These are phyloP conservation scores for Beris morrisii DNA, from an alignment of 2,888 invertebrate genomes.

Conservation along the genomic window DNA sequence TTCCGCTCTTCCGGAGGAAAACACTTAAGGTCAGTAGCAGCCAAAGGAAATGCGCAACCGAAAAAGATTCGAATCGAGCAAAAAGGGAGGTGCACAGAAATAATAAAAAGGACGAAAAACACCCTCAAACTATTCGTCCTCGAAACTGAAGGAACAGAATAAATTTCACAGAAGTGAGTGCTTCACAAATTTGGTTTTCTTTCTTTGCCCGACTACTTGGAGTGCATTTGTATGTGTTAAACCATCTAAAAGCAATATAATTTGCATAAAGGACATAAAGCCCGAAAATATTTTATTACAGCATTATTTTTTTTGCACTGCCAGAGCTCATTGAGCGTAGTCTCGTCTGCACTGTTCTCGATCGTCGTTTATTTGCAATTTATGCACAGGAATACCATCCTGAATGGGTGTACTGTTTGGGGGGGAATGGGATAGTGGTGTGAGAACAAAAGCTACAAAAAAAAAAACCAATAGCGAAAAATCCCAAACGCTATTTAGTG, in stretches of 20 bases:
- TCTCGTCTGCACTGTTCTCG: slow-evolving; percentile 20
- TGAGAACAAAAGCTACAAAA: too few species aligned
- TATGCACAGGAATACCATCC: slow-evolving; percentile 19
- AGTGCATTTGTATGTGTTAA: slow-evolving; percentile 35
- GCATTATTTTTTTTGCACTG: slow-evolving; percentile 16
- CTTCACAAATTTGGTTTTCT: slow-evolving; percentile 16
- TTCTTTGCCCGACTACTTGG: slow-evolving; percentile 12
- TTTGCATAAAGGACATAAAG: slow-evolving; percentile 35
- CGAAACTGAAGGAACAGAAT: slow-evolving; percentile 15
- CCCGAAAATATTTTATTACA: slow-evolving; percentile 32
- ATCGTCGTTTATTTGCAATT: slow-evolving; percentile 30
- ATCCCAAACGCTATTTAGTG: slow-evolving; percentile 1
- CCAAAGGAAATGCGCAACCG: slow-evolving; percentile 26
- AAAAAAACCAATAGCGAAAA: too few species aligned
- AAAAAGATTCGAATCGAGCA: slow-evolving; percentile 27
- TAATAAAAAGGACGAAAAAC: slow-evolving; percentile 3
- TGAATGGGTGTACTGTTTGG: background rate
- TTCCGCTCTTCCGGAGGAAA: slow-evolving; percentile 30
- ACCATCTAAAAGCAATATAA: slow-evolving; percentile 36
- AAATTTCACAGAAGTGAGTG: slow-evolving; percentile 19
- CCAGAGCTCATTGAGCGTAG: slow-evolving; percentile 26
- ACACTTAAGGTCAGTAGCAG: slow-evolving; percentile 34
- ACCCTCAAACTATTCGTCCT: slow-evolving; percentile 8
- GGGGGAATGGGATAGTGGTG: too few species aligned
- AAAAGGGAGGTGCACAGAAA: slow-evolving; percentile 5